Evolutionary conservation across 2,113 vertebrate genomes (phyloP).

Genomic region (Lontra canadensis): DNA sequence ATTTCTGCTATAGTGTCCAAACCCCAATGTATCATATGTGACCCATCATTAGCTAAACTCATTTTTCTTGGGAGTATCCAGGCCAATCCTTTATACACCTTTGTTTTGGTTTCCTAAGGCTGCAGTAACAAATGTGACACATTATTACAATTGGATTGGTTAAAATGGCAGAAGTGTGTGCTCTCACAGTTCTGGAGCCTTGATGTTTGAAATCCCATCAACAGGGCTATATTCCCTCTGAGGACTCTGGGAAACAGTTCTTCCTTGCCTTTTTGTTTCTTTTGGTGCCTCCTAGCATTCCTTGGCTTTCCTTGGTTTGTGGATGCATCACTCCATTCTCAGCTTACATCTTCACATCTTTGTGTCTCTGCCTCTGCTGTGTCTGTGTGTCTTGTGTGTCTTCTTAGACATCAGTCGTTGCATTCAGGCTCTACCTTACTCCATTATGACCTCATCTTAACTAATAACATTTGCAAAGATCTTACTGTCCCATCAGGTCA

Average conservation of each 20-base stretch:
- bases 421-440: background rate
- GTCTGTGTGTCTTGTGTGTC: background rate
- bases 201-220: background rate
- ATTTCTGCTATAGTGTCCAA: background rate
- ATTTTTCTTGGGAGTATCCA: background rate
- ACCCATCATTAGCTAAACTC: background rate
- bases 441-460: background rate
- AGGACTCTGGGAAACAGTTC: background rate
- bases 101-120: background rate
- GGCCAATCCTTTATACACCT: background rate
- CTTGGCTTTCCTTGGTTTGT: accelerated
- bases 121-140: background rate
- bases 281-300: background rate
- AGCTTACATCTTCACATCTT: background rate
- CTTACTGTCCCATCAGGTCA: background rate
- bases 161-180: background rate
- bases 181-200: background rate
- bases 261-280: background rate
- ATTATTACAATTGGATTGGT: background rate
- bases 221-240: background rate
- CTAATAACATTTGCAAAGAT: background rate
- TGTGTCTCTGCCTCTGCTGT: background rate
- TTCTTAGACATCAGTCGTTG: background rate
- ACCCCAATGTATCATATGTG: no score
- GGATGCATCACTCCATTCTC: accelerated